These are phyloP conservation scores for Tupaia chinensis DNA, from an alignment of 2,113 vertebrate genomes.

Conservation along the genomic window DNA sequence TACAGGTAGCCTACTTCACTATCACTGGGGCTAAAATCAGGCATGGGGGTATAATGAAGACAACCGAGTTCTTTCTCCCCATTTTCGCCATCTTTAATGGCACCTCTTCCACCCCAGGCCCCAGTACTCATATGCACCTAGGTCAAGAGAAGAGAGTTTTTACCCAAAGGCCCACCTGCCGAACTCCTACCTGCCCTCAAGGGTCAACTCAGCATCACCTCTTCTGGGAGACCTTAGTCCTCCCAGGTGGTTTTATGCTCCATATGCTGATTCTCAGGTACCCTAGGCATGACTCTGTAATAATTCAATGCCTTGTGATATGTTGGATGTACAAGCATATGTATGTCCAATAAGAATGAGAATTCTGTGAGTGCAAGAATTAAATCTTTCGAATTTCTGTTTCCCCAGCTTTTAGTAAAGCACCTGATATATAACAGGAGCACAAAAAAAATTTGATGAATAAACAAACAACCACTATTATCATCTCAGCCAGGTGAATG, in stretches of 20 bases:
- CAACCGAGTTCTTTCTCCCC: neutral
- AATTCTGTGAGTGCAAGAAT: neutral
- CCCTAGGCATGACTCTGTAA: neutral
- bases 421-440: neutral
- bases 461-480: neutral
- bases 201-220: neutral
- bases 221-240: neutral
- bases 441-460: neutral
- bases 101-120: neutral
- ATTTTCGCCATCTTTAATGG: neutral
- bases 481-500: neutral
- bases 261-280: neutral
- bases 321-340: neutral
- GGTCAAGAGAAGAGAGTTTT: neutral
- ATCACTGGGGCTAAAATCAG: neutral
- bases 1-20: neutral
- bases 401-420: constrained; percentile 1
- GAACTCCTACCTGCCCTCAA: neutral
- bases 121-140: neutral
- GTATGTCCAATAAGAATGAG: neutral
- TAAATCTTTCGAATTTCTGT: neutral
- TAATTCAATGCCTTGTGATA: neutral
- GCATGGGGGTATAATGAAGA: neutral
- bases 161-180: neutral
- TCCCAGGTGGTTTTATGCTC: neutral